Evolutionary conservation across 2,888 invertebrate species (phyloP).

Genomic region (Aromia moschata): DNA sequence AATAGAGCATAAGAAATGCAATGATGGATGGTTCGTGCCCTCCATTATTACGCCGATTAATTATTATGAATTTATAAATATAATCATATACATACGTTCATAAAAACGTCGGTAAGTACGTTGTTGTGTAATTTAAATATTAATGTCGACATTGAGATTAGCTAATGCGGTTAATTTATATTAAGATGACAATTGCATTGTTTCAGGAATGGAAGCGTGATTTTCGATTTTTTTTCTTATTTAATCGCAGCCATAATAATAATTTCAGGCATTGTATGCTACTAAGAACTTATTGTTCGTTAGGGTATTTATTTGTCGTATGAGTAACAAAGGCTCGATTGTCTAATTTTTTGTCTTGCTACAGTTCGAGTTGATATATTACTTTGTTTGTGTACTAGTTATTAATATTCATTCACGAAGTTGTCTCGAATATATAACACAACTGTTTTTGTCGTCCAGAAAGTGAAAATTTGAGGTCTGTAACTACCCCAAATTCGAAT

Average conservation of each 20-base stretch:
- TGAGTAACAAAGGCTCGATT: conserved; percentile 12
- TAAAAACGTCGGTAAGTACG: conserved; percentile 6
- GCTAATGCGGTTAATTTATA: conserved; percentile 3
- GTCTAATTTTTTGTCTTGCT: not conserved
- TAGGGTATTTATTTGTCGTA: conserved; percentile 7
- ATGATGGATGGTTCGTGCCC: conserved; percentile 13
- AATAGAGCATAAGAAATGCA: conserved; percentile 6
- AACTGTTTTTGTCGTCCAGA: too few species aligned
- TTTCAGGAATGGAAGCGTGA: conserved; percentile 12
- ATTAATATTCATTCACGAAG: not conserved
- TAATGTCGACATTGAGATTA: not conserved
- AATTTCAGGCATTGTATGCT: conserved; percentile 17
- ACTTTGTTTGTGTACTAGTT: not conserved
- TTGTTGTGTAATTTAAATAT: conserved; percentile 18
- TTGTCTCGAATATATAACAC: too few species aligned
- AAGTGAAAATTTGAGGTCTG: too few species aligned
- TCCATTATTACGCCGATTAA: conserved; percentile 14
- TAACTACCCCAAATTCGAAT: too few species aligned
- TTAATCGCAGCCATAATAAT: conserved; percentile 7
- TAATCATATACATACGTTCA: conserved; percentile 20
- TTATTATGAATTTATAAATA: conserved; percentile 2
- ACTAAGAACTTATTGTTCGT: conserved; percentile 13
- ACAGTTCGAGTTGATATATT: not conserved
- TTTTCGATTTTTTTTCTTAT: conserved; percentile 13
- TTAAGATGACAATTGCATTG: conserved; percentile 21